Evolutionary conservation across 2,797 vertebrate genomes (phyloP), one percentile per base, ranked within the genome.

Genomic region (Enteromius paludinosus): DNA sequence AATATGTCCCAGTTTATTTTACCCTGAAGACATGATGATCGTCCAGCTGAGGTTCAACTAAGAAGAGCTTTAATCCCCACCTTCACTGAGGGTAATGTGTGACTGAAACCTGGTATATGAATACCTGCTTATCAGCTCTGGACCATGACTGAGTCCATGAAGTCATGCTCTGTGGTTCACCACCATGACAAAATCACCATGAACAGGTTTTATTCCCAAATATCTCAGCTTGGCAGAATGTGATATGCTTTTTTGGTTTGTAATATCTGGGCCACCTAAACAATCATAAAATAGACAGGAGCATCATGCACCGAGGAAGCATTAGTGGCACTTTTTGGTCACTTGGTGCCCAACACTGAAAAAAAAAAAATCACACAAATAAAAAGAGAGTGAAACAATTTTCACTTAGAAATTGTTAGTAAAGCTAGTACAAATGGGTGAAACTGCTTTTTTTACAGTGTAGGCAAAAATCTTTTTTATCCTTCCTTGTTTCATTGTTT

Each of bases 11-110:
- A 38, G 47, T 81, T 78, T 70, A 84, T 54, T 69, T 70, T 66
- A 69, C 68, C 61, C 70, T 71, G 23, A 71, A 82, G 62, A 64
- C 25, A 78, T 54, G 77, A 83, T 41, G 30, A 25, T 65, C n/a
- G 17, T 75, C 71, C 82, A 82, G 15, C 47, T 69, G 68, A 28
- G 38, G 41, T 74, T 69, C 33, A 78, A 47, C 69, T 61, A 77
- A 69, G 8, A 62, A 30, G 14, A 45, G 77, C 68, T 81, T 83
- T 75, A 82, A 84, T 86, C 79, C 71, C 43, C n/a, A 81, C 75
- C 69, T 79, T 76, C 20, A 52, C 70, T 18, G 28, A 18, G 38
- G 68, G 65, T 54, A 78, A 77, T 64, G 64, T 52, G 38, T 65
- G 70, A 54, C 79, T 41, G 61, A 82, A 82, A 74, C 6, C 43